Evolutionary conservation across 2,888 invertebrate species (phyloP), one percentile per base, ranked within the genome.

Genomic region (Ormyrus rosae): DNA sequence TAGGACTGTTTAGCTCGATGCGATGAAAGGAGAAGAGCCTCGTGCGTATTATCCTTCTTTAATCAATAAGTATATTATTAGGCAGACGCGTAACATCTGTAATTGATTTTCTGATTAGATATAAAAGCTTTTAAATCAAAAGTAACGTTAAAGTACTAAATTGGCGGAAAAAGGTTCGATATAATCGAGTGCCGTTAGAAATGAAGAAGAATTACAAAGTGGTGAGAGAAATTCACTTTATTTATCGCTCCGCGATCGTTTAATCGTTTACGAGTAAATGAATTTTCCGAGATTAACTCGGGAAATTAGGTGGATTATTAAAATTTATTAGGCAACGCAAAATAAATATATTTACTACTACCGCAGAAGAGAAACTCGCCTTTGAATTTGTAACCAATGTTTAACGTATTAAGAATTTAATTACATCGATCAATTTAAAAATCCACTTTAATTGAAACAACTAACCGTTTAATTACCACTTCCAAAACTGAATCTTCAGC

Each of bases 231-330:
- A 53, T 70, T 9, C 10, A 58, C 50, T 70, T 60, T 50, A 60
- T 60, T 60, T 60, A 70, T 60, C 11, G n/a, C 6, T 34, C 34
- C 13, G 48, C 11, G 58, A 48, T 13, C 70, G 46, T 53, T 9
- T 45, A 63, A 70, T 45, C 73, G 13, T 19, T 13, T 55, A 56
- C 50, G 34, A 56, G 13, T 13, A 51, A 67, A 9, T 50, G 7
- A 13, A 0, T 72, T 64, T 67, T 55, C 5, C 6, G 6, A 68
- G 51, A 67, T 68, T 65, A 34, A 50, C 19, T 61, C 46, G 46
- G 46, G 19, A 55, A 61, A 76, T 68, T 69, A 48, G 13, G 19
- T 46, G 9, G 46, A 55, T 61, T 68, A 76, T 68, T 76, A 53
- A 45, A 19, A 13, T 63, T 68, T 8, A 19, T 76, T 76, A 61